Conservation (phyloP, 1,140 invertebrate species). For the Babylonia areolata region DNA sequence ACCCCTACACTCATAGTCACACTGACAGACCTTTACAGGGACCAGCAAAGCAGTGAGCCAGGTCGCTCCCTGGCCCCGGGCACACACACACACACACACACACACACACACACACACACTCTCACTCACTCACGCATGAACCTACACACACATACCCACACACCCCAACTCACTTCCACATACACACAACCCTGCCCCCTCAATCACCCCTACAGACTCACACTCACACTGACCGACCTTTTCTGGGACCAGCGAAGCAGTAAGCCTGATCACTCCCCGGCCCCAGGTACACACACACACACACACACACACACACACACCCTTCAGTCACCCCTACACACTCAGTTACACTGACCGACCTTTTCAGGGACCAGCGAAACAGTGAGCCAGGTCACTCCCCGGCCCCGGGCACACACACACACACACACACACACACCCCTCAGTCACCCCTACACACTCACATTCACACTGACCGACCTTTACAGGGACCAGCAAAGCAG, state of each 20-base stretch:
- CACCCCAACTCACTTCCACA: neutral
- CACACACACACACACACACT: conserved; percentile 1
- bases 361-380: conserved; percentile 53
- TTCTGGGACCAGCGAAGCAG: conserved; percentile 54
- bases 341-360: conserved; percentile 29
- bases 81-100: neutral
- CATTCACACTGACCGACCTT: conserved; percentile 43
- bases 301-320: neutral
- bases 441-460: neutral
- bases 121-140: neutral
- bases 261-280: neutral
- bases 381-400: conserved; percentile 45
- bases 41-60: conserved; percentile 43
- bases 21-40: conserved; percentile 51
- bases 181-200: neutral
- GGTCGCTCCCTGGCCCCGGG: conserved; percentile 35
- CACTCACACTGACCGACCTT: conserved; percentile 39
- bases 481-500: conserved; percentile 53
- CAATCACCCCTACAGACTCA: neutral
- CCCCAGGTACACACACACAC: neutral
- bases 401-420: conserved; percentile 51
- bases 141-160: neutral
- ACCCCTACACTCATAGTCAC: neutral
- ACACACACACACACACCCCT: conserved; percentile 13
- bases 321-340: neutral